Base-by-base conservation (phyloP, 1,140 invertebrate genomes). In the Calliphora vicina region DNA sequence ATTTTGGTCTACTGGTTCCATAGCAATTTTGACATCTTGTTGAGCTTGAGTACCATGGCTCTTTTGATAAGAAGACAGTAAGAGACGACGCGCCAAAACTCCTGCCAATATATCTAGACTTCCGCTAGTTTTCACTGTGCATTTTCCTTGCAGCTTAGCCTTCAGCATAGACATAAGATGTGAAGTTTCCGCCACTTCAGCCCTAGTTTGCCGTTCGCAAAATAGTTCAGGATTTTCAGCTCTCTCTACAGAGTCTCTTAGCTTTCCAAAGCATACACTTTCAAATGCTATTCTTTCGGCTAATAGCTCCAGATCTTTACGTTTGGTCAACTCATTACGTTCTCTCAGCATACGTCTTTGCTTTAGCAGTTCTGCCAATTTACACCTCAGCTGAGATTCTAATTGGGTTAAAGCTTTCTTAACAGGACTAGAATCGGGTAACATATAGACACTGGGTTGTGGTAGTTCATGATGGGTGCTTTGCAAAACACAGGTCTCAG, bases 271-370 rank as follows among this genome's bases (percentile, higher is more conserved):
- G 73, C 84, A 85, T 2, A 86, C 93, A 50, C 94, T 94, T 91
- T 96, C 95, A 87, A 94, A 96, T 0, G 95, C 95, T 26, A 96
- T 91, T 85, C 95, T 94, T 87, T 96, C 95, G 1, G 95, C 95
- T 83, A 96, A 88, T 78, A 96, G 91, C 86, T 94, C 93, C 82
- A 94, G 88, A 86, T 93, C 94, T 76, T 94, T 93, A 84, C 93
- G 92, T 57, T 93, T 92, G 81, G 94, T 93, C 82, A 95, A 91
- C 84, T 94, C 92, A 74, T 94, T 93, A 10, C 92, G 92, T 82
- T 93, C 92, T 72, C 93, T 91, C 8, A 96, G 89, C 12, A 91
- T 88, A 43, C 92, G 92, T 86, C 94, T 93, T 86, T 93, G 94
- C 84, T 93, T 93, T 13, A 93, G 92, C 84, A 96, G 91, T 83